Percentiles rank a stretch among this genome's conserved stretches.
Conservation (phyloP, 2,113 vertebrate genomes). For the Peromyscus leucopus region DNA sequence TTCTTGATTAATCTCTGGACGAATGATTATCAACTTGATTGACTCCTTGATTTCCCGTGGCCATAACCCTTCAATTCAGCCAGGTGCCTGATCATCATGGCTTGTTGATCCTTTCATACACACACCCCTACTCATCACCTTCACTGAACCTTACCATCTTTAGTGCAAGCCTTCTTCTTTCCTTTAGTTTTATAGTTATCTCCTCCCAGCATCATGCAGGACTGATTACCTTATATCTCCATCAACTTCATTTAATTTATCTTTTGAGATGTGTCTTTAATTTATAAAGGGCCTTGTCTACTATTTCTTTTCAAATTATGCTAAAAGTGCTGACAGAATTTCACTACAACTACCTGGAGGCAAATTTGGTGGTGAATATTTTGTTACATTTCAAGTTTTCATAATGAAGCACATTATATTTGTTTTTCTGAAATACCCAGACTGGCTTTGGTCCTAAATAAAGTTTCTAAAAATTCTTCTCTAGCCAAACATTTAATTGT, state of each 20-base stretch:
- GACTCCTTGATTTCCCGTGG: background rate
- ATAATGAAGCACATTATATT: conserved; percentile 76
- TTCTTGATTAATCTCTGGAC: background rate
- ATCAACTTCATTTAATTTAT: conserved; percentile 73
- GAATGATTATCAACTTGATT: background rate
- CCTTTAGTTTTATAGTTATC: background rate
- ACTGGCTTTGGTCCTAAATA: conserved; percentile 76
- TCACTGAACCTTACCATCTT: background rate
- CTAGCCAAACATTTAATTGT: conserved; percentile 79
- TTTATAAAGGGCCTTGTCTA: conserved; percentile 60
- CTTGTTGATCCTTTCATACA: background rate
- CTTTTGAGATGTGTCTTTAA: conserved; percentile 73
- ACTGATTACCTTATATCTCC: conserved; percentile 48
- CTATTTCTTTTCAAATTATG: conserved; percentile 76
- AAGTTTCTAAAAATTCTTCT: conserved; percentile 78
- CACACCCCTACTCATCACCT: background rate
- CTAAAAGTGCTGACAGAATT: conserved; percentile 75
- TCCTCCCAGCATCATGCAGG: background rate
- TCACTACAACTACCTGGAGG: conserved; percentile 70
- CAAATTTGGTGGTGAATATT: conserved; percentile 77
- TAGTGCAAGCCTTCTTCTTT: background rate
- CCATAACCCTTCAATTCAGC: background rate
- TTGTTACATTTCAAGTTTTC: conserved; percentile 60
- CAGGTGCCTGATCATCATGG: background rate
- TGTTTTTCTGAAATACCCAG: conserved; percentile 74